Base-by-base conservation (phyloP, 2,888 invertebrate species). In the Neria commutata region DNA sequence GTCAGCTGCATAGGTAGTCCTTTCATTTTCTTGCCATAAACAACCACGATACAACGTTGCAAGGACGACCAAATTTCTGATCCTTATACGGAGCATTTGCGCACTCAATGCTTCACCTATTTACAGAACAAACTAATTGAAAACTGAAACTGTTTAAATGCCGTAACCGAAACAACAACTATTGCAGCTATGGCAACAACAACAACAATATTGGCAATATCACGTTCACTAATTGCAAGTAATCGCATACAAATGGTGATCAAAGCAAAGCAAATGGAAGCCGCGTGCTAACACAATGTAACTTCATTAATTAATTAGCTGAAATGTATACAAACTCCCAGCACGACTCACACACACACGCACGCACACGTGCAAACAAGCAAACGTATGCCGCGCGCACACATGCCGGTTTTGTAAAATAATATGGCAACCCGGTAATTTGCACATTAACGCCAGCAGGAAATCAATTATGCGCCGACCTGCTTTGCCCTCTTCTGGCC, bases 71-170 rank as follows among this genome's bases (percentile, higher is more conserved):
- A n/a, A n/a, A n/a, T n/a, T n/a, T n/a, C n/a, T n/a, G n/a, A n/a
- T n/a, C n/a, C n/a, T n/a, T n/a, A n/a, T n/a, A n/a, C n/a, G n/a
- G n/a, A n/a, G n/a, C n/a, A n/a, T n/a, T n/a, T n/a, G n/a, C n/a
- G n/a, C n/a, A n/a, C n/a, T n/a, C n/a, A n/a, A n/a, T n/a, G n/a
- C n/a, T n/a, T n/a, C n/a, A n/a, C n/a, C n/a, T n/a, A n/a, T n/a
- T n/a, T n/a, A n/a, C n/a, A n/a, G n/a, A n/a, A n/a, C n/a, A n/a
- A n/a, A n/a, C n/a, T n/a, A n/a, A n/a, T n/a, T n/a, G n/a, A n/a
- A n/a, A n/a, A n/a, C n/a, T n/a, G 57, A 59, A 63, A 60, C 60
- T 63, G 55, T 53, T 62, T 67, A 65, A 68, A 68, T 60, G 55
- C 33, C 52, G 62, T 67, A 51, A 54, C 62, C 51, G 40, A 52